Evolutionary conservation across 92 coral and sea anemone species (phyloP), one percentile per base, ranked within the genome.

Genomic region (Bergia sp.): DNA sequence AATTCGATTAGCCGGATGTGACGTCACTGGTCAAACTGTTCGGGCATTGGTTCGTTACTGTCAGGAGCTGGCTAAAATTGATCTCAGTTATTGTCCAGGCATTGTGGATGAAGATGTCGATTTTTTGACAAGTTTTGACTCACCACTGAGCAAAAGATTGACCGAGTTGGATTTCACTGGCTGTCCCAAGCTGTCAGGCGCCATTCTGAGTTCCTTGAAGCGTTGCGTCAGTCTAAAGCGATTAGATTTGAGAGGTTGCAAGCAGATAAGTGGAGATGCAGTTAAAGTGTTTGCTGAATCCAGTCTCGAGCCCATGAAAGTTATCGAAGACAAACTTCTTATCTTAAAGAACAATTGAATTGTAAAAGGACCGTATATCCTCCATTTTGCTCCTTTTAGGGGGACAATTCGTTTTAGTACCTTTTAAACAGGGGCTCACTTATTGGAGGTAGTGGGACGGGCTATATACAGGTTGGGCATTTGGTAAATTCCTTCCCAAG

Each of bases 1-100:
- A n/a, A 85, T 97, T 37, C 95, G 94, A 50, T 94, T 97, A 23
- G 91, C 98, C 82, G 99, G 99, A 76, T 94, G 96, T 93, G 99
- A 97, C 93, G 91, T 97, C 83, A 96, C 98, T 15, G 98, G 98
- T 2, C 82, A 89, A 55, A 91, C 98, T 15, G 93, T 97, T 41
- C 98, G 95, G 57, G 61, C 90, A 77, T 85, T 97, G 85, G 94
- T 91, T 82, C 98, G 96, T 85, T 80, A 92, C 55, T 95, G 98
- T 77, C 91, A 92, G 7, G 89, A 94, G 42, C 82, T 97, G 76
- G 82, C 94, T 5, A 95, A 93, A 77, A 88, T 97, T 11, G 99
- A 97, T 85, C 82, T 97, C 57, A 97, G 99, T 86, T 94, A 94
- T 89, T 96, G 98, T 85, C 93, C 96, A 5, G 93, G 93, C 61